A percentile compares a stretch with the other conserved stretches of the same genome.
These are phyloP conservation scores for Cordylochernes scorpioides DNA, from an alignment of 2,888 invertebrate species.

Conservation along the genomic window DNA sequence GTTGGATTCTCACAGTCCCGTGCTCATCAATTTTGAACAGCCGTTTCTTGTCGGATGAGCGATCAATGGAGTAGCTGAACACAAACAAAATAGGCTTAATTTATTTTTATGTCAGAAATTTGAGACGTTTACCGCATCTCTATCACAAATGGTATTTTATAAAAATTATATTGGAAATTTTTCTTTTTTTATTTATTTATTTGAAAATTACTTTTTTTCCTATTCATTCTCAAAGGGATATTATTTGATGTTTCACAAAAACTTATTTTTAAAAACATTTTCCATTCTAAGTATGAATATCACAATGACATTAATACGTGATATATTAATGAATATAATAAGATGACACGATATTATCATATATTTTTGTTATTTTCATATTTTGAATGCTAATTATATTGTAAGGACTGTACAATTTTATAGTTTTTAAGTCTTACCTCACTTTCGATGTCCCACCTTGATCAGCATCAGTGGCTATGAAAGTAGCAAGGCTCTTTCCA, in stretches of 20 bases:
- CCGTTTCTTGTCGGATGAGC: conserved; percentile 20
- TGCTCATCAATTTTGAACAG: conserved; percentile 21
- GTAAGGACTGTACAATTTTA: background rate
- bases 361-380: background rate
- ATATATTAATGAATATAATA: no score
- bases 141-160: no score
- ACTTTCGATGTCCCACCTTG: conserved; percentile 20
- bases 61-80: conserved; percentile 18
- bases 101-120: no score
- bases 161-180: no score
- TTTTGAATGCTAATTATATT: background rate
- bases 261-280: no score
- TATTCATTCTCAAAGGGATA: no score
- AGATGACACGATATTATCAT: background rate
- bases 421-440: conserved; percentile 6
- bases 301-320: no score
- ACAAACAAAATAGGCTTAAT: background rate
- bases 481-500: conserved; percentile 20
- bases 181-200: no score
- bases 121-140: no score
- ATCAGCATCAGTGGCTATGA: conserved; percentile 24
- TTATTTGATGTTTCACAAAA: no score
- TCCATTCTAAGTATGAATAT: no score
- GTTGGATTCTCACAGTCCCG: conserved; percentile 20
- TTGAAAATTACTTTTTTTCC: no score